Conservation (phyloP, 2,888 invertebrate species). For the Timema cristinae region DNA sequence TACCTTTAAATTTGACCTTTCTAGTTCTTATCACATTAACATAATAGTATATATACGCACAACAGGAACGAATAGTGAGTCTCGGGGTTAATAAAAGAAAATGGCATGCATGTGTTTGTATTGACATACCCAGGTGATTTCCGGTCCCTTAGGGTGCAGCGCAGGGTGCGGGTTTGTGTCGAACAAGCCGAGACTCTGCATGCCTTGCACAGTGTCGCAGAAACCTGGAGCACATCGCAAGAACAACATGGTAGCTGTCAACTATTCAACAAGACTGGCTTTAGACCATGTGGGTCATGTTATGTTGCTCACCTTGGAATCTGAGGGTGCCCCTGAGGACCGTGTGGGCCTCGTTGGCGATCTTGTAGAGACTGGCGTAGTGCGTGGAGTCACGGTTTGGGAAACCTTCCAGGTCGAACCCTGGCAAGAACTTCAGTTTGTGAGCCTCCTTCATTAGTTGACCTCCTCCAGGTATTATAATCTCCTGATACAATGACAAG, state of each 20-base stretch:
- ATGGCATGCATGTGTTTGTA: no score
- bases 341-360: slow-evolving; percentile 77
- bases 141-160: slow-evolving; percentile 93
- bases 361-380: slow-evolving; percentile 83
- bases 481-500: slow-evolving; percentile 51
- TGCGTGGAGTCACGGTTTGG: slow-evolving; percentile 94
- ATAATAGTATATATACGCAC: no score
- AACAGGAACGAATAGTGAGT: no score
- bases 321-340: slow-evolving; percentile 91
- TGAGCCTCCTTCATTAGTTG: slow-evolving; percentile 79
- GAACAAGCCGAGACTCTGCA: slow-evolving; percentile 84
- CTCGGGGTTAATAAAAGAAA: no score
- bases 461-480: slow-evolving; percentile 86
- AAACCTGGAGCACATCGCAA: slow-evolving; percentile 58
- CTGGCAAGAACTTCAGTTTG: slow-evolving; percentile 86
- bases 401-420: slow-evolving; percentile 93
- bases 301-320: slow-evolving; percentile 58
- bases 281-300: no score
- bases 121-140: slow-evolving; percentile 82
- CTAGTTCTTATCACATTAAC: no score
- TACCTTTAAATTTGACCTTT: no score
- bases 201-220: slow-evolving; percentile 78
- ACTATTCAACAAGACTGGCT: no score
- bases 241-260: no score
- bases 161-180: slow-evolving; percentile 81